Conservation (phyloP, 2,797 vertebrate species). For the Acipenser transmontanus region DNA sequence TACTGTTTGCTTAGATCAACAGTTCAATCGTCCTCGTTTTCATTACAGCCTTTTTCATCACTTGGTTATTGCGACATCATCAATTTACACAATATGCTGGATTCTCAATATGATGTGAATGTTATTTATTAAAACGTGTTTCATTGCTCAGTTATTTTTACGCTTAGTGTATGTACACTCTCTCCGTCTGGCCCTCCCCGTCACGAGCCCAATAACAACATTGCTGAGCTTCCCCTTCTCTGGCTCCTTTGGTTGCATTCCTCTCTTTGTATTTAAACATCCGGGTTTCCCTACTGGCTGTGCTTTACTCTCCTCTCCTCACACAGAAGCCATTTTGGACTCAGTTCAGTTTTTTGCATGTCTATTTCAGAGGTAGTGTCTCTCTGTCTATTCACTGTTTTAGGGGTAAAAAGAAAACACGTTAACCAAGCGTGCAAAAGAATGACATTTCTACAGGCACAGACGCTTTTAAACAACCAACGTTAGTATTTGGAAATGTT, state of each 20-base stretch:
- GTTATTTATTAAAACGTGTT: no score
- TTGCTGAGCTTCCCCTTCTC: conserved; percentile 24
- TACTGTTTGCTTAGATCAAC: no score
- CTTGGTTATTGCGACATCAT: no score
- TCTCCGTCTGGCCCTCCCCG: conserved; percentile 15
- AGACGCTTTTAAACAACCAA: no score
- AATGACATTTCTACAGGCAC: no score
- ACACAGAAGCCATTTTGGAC: conserved; percentile 91
- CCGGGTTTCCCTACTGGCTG: conserved; percentile 80
- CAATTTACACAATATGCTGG: no score
- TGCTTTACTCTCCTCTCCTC: conserved; percentile 50
- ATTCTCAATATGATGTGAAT: no score
- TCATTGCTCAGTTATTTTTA: background rate
- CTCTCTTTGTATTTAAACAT: conserved; percentile 84
- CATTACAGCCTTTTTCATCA: no score
- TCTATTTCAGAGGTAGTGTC: conserved; percentile 45
- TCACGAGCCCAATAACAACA: conserved; percentile 25
- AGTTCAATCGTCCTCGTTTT: no score
- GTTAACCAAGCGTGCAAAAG: no score
- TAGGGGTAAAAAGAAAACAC: background rate
- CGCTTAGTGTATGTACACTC: conserved; percentile 15
- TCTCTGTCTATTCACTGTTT: conserved; percentile 3
- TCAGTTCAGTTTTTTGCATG: conserved; percentile 67
- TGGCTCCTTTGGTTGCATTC: conserved; percentile 32
- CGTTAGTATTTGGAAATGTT: background rate